phyloP scores from a whole-genome alignment of 2,888 invertebrate species.

The Xestia xanthographa region DNA sequence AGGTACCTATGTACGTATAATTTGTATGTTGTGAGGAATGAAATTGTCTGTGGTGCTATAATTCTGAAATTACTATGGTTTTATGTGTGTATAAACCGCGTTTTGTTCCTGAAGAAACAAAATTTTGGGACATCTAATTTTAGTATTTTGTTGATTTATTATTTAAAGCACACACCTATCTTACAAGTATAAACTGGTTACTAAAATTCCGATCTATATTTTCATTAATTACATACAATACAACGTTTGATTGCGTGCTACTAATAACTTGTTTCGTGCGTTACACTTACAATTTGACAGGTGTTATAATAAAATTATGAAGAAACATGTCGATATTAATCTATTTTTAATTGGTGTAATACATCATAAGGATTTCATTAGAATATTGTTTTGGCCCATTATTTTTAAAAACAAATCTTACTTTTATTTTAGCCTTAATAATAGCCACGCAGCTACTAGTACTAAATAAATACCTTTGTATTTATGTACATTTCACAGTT shows the following conservation, averaged over 20 bases:
- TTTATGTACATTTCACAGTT: constrained; percentile 13
- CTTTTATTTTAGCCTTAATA: constrained; percentile 23
- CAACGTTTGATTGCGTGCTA: constrained; percentile 29
- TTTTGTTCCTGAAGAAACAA: background rate
- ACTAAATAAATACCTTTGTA: constrained; percentile 2
- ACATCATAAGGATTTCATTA: constrained; percentile 36
- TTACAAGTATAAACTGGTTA: background rate
- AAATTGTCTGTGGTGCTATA: constrained; percentile 53
- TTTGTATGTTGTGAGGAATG: constrained; percentile 26
- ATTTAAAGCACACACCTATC: background rate
- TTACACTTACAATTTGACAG: constrained; percentile 65
- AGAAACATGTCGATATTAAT: constrained; percentile 53
- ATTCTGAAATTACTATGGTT: constrained; percentile 19
- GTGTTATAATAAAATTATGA: constrained; percentile 56
- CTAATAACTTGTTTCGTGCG: constrained; percentile 31
- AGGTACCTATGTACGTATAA: constrained; percentile 18
- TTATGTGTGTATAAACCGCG: background rate
- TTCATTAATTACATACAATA: constrained; percentile 6
- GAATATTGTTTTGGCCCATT: constrained; percentile 22
- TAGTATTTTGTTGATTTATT: background rate
- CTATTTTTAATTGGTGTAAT: constrained; percentile 59
- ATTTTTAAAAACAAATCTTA: background rate
- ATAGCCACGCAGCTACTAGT: constrained; percentile 6
- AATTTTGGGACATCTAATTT: background rate
- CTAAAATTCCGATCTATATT: background rate